Evolutionary conservation across 2,888 invertebrate species (phyloP).

Genomic region (Drosophila limbata): DNA sequence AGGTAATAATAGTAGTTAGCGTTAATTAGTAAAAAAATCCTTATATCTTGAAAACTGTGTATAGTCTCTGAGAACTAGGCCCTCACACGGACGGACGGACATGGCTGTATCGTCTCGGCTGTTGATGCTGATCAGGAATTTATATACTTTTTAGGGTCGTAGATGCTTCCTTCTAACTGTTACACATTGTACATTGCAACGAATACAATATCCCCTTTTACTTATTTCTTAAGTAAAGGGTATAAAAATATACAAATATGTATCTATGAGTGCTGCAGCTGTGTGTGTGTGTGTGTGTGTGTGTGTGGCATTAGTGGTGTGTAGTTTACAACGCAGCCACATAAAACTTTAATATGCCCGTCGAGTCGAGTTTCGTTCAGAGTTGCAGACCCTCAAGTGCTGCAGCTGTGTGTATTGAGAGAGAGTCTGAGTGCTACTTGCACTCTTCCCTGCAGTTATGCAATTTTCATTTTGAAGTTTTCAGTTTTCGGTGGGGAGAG

Average conservation of each 20-base stretch:
- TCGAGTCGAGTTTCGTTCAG: constrained; percentile 46
- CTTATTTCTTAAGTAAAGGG: too few relatives aligned
- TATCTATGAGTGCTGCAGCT: constrained; percentile 17
- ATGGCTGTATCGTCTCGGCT: too few relatives aligned
- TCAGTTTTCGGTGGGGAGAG: neutral
- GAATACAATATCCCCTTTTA: too few relatives aligned
- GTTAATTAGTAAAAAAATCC: too few relatives aligned
- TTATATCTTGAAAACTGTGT: too few relatives aligned
- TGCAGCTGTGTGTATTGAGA: constrained; percentile 7
- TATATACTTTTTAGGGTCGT: too few relatives aligned
- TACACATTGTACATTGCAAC: too few relatives aligned
- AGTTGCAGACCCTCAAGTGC: constrained; percentile 47
- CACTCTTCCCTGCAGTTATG: constrained; percentile 58
- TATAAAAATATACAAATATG: constrained; percentile 30
- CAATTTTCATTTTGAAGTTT: constrained; percentile 76
- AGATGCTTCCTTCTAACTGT: too few relatives aligned
- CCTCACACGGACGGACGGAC: too few relatives aligned
- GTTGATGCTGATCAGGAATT: too few relatives aligned
- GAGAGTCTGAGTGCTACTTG: constrained; percentile 33
- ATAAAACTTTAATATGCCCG: constrained; percentile 67
- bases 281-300: constrained; percentile 19
- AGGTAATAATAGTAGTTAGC: too few relatives aligned
- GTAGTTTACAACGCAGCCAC: constrained; percentile 44
- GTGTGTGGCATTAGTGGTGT: constrained; percentile 39
- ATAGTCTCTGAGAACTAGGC: too few relatives aligned